These are phyloP conservation scores for Drosophila neotestacea DNA, from an alignment of 2,888 invertebrate genomes.

Conservation along the genomic window DNA sequence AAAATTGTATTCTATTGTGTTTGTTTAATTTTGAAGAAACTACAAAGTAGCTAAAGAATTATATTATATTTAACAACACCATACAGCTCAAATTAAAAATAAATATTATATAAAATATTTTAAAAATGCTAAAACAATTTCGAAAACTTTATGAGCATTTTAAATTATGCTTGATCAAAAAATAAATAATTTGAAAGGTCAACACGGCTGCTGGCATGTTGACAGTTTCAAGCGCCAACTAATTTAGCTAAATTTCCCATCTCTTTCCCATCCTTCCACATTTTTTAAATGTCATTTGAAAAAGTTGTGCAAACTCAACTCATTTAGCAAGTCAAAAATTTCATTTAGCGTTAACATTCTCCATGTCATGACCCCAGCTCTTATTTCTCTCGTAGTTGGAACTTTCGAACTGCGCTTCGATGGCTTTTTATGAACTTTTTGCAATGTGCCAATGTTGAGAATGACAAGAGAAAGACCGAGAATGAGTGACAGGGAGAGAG, in stretches of 20 bases:
- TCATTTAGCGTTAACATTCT: conserved; percentile 68
- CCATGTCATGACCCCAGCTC: conserved; percentile 35
- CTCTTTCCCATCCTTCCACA: conserved; percentile 10
- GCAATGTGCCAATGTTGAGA: conserved; percentile 24
- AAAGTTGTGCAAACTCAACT: conserved; percentile 64
- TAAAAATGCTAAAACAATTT: too few relatives aligned
- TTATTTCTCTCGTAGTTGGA: conserved; percentile 14
- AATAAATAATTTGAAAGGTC: too few relatives aligned
- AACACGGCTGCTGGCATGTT: conserved; percentile 36
- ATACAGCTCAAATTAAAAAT: too few relatives aligned
- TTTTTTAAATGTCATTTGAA: conserved; percentile 49
- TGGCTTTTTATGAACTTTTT: conserved; percentile 72
- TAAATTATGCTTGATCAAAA: too few relatives aligned
- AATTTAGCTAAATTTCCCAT: conserved; percentile 51
- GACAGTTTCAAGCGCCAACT: conserved; percentile 58
- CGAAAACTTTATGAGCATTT: too few relatives aligned
- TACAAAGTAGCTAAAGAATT: too few relatives aligned
- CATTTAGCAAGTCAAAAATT: conserved; percentile 72
- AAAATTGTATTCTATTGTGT: too few relatives aligned
- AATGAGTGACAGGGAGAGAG: neutral
- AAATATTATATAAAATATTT: too few relatives aligned
- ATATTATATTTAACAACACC: too few relatives aligned
- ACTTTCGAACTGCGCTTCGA: conserved; percentile 59
- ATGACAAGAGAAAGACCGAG: too few relatives aligned
- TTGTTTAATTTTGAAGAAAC: too few relatives aligned